These are phyloP conservation scores for Agapostemon virescens DNA, from an alignment of 2,888 invertebrate species.

Conservation along the genomic window DNA sequence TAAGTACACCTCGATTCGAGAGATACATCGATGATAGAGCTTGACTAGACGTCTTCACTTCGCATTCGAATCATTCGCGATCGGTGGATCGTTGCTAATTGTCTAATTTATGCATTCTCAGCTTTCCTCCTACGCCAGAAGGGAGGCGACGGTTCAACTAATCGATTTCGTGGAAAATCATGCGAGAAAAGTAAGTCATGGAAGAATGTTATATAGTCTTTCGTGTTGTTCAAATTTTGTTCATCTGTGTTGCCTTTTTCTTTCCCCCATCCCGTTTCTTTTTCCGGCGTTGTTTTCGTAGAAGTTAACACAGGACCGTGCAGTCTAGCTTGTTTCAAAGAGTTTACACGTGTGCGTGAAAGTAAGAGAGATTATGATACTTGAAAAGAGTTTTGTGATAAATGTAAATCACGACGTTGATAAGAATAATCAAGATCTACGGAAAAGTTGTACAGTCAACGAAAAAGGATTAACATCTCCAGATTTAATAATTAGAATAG, in stretches of 20 bases:
- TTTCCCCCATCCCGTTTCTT: neutral
- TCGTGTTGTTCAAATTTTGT: neutral
- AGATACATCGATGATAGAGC: slow-evolving; percentile 46
- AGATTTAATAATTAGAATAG: too few species aligned
- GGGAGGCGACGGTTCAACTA: neutral
- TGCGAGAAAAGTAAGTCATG: neutral
- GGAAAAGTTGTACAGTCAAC: too few species aligned
- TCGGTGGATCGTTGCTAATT: neutral
- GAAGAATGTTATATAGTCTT: neutral
- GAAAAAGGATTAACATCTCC: too few species aligned
- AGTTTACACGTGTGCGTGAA: neutral
- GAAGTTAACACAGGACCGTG: slow-evolving; percentile 1
- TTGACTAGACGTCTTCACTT: slow-evolving; percentile 52
- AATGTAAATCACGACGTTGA: too few species aligned
- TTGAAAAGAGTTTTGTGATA: neutral
- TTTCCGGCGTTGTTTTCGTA: neutral
- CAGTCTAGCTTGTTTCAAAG: neutral
- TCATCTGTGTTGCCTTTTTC: neutral
- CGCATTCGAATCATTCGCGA: neutral
- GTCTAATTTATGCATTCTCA: neutral
- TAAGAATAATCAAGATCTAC: too few species aligned
- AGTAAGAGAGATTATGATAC: slow-evolving; percentile 37
- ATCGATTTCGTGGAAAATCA: neutral
- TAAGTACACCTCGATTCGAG: slow-evolving; percentile 1
- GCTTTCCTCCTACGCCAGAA: neutral